Conservation (phyloP, 2,113 vertebrate species). For the Odocoileus virginianus region DNA sequence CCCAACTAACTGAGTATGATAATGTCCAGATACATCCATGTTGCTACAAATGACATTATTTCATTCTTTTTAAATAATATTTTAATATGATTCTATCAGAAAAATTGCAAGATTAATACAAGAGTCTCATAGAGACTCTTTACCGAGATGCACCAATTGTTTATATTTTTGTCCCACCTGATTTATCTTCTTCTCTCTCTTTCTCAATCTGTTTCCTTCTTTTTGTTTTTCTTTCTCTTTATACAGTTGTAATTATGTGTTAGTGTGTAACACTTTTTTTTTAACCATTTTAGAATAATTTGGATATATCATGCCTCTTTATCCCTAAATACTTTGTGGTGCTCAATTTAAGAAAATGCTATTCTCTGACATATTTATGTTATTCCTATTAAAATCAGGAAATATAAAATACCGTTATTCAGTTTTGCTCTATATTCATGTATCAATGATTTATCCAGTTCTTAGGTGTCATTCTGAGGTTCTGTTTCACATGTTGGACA, state of each 20-base stretch:
- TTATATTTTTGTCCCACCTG: not conserved
- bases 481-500: fast-evolving
- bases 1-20: not conserved
- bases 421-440: not conserved
- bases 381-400: not conserved
- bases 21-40: not conserved
- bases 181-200: not conserved
- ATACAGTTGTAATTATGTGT: not conserved
- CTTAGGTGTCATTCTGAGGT: not conserved
- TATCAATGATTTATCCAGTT: not conserved
- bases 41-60: not conserved
- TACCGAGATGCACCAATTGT: not conserved
- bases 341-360: not conserved
- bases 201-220: not conserved
- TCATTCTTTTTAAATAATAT: not conserved
- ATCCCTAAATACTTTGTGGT: not conserved
- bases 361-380: not conserved
- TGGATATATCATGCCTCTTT: not conserved
- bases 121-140: not conserved
- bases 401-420: not conserved
- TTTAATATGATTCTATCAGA: not conserved
- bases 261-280: not conserved
- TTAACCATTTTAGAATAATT: not conserved
- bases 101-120: not conserved
- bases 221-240: not conserved